Conservation (phyloP, 2,113 vertebrate genomes). For the Rhineura floridana region DNA sequence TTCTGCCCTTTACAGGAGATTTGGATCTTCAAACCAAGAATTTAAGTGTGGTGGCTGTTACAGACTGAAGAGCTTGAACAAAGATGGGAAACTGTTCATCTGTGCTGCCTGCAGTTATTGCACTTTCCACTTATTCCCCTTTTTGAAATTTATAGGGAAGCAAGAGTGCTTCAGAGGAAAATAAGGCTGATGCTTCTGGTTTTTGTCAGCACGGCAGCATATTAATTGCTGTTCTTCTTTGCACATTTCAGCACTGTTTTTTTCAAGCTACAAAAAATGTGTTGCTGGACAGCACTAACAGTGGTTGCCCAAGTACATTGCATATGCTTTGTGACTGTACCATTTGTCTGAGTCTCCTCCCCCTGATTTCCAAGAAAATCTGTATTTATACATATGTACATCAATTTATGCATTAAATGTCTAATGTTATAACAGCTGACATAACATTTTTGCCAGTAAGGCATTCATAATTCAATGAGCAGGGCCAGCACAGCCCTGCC, state of each 20-base stretch:
- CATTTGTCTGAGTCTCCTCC: not conserved
- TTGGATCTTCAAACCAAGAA: conserved; percentile 32
- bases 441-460: not conserved
- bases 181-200: conserved; percentile 33
- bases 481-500: not conserved
- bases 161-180: conserved; percentile 48
- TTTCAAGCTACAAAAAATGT: conserved; percentile 45
- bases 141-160: conserved; percentile 29
- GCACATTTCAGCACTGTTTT: not conserved
- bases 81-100: conserved; percentile 30
- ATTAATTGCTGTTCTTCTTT: not conserved
- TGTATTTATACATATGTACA: conserved; percentile 4
- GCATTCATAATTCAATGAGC: not conserved
- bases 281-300: conserved; percentile 37
- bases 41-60: conserved; percentile 27
- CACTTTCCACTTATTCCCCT: conserved; percentile 46
- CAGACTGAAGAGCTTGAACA: conserved; percentile 28
- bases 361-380: conserved; percentile 21
- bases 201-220: conserved; percentile 26
- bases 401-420: not conserved
- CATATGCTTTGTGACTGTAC: not conserved
- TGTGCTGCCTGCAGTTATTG: conserved; percentile 23
- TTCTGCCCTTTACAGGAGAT: conserved; percentile 36
- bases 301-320: conserved; percentile 33
- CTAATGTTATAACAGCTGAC: not conserved